Evolutionary conservation across 2,113 vertebrate genomes (phyloP), one percentile per base, ranked within the genome.

Genomic region (Megaceryle torquata): DNA sequence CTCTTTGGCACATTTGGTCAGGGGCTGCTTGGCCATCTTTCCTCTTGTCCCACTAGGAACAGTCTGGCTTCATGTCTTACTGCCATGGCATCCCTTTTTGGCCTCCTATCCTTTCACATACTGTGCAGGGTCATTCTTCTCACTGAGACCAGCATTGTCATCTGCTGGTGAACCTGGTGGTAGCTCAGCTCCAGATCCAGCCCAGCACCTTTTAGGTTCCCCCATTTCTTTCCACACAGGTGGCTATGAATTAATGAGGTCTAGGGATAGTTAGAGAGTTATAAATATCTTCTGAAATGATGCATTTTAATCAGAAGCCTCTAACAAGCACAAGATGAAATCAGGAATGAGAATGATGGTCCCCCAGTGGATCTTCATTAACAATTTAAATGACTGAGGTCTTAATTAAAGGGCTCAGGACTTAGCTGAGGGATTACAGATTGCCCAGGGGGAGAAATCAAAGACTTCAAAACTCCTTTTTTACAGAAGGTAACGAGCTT

Each of bases 251-350:
- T 88, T 91, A 95, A 96, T 77, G 68, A 93, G 46, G 60, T 64
- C 87, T 80, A 83, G 64, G 83, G 85, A 83, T 74, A 70, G 79
- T 63, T 78, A 77, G 60, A 80, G 68, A 82, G 82, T 86, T 96
- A 93, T 91, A 96, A 97, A 94, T 97, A 94, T 81, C 94, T 93
- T 94, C 88, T 83, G 64, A 96, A 80, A 91, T 90, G 51, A 95
- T 94, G 82, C 91, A 95, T 97, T 96, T 96, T 96, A 93, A 96
- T 96, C 91, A 94, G 82, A 35, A 88, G 63, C 69, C 68, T 75
- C 71, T 97, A 95, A 94, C 2, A 16, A 96, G 91, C 71, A 81
- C n/a, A 54, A 90, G 93, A 96, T 81, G 90, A 96, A 96, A 91
- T 94, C 94, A 75, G 80, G 76, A 95, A 86, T 94, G 76, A 96